phyloP scores from a whole-genome alignment of 1,140 invertebrate genomes.

The Drosophila bipectinata region DNA sequence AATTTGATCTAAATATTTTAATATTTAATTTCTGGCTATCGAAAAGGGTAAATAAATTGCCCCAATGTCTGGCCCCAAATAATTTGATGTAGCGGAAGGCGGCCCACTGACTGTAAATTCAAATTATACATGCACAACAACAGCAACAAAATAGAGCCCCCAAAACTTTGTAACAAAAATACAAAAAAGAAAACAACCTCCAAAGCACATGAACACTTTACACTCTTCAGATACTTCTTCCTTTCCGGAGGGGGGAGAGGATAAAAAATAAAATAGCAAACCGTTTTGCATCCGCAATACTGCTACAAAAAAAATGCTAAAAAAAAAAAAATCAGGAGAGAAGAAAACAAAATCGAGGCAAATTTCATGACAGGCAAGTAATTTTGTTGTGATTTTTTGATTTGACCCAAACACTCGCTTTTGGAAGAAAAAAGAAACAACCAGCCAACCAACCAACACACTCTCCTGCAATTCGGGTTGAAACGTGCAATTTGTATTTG shows the following conservation, averaged over 20 bases:
- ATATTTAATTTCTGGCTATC: background rate
- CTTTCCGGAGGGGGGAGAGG: constrained; percentile 1
- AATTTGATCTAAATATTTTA: background rate
- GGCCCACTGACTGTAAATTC: constrained; percentile 73
- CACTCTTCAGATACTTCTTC: constrained; percentile 41
- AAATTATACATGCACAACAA: constrained; percentile 64
- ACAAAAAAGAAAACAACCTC: constrained; percentile 31
- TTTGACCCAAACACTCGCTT: constrained; percentile 73
- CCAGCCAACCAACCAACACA: constrained; percentile 12
- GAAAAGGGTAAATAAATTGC: background rate
- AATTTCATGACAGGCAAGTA: constrained; percentile 79
- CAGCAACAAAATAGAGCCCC: constrained; percentile 8
- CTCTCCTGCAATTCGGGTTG: constrained; percentile 30
- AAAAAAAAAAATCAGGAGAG: constrained; percentile 16
- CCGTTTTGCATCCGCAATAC: constrained; percentile 68
- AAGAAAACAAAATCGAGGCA: constrained; percentile 70
- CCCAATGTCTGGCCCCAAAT: constrained; percentile 50
- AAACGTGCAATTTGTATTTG: constrained; percentile 70
- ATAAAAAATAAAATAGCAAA: constrained; percentile 68
- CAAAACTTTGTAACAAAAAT: constrained; percentile 43
- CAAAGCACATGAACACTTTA: constrained; percentile 73
- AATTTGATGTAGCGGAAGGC: constrained; percentile 66
- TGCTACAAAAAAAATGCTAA: constrained; percentile 23
- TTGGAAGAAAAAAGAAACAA: constrained; percentile 20
- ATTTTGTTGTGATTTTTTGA: constrained; percentile 81